A percentile compares a stretch with the other conserved stretches of the same genome.
Conservation (phyloP, 2,113 vertebrate genomes). For the Cromileptes altivelis region DNA sequence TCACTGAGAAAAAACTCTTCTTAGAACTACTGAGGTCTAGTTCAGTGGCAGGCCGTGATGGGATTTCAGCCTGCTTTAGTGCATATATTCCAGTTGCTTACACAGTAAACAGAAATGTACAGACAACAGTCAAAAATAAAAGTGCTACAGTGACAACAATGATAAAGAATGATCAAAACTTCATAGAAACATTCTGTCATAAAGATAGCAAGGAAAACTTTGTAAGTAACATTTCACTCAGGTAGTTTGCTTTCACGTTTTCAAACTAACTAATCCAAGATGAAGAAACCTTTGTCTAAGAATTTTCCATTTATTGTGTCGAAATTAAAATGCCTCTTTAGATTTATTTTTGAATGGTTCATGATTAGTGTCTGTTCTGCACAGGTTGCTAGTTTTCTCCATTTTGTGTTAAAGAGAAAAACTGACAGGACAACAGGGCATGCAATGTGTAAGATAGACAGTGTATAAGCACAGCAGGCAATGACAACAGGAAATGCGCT, state of each 20-base stretch:
- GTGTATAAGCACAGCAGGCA: background rate
- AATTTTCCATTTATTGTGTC: background rate
- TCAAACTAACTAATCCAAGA: too few species aligned
- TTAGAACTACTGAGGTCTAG: background rate
- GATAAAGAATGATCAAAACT: constrained; percentile 40
- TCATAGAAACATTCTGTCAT: background rate
- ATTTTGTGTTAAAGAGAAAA: background rate
- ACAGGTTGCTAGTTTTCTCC: background rate
- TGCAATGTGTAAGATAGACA: background rate
- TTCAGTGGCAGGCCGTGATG: background rate
- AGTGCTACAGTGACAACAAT: constrained; percentile 68
- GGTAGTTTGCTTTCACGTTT: background rate
- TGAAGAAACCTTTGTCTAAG: background rate
- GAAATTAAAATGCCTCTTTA: background rate
- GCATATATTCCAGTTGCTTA: constrained; percentile 56
- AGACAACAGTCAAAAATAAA: constrained; percentile 53
- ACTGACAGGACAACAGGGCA: too few species aligned
- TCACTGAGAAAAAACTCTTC: background rate
- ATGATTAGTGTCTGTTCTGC: background rate
- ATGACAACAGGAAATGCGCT: background rate
- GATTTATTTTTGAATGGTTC: background rate
- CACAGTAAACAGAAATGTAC: constrained; percentile 36
- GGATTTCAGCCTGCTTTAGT: constrained; percentile 30
- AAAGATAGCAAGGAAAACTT: constrained; percentile 2
- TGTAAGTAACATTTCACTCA: constrained; percentile 8